Evolutionary conservation across 2,797 vertebrate genomes (phyloP), one percentile per base, ranked within the genome.

Genomic region (Neostethus bicornis): DNA sequence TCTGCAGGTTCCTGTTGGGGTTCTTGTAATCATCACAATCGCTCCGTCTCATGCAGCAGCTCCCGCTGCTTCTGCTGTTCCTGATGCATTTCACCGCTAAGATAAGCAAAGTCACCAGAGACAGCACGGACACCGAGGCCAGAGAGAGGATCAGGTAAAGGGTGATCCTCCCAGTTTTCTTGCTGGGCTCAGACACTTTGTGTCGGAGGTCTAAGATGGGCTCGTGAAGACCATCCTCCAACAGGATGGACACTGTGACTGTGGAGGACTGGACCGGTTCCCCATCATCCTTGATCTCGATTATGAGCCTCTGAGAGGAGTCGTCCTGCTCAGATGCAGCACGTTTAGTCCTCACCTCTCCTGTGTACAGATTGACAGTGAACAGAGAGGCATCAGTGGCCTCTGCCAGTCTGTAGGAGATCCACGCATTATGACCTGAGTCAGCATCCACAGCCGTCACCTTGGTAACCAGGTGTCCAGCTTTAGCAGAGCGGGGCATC

Each of bases 401-500:
- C 76, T 93, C 90, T 42, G 85, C 73, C 61, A 94, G 63, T 52
- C 85, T 89, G 81, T 94, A 94, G 12, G 92, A 92, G 64, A 94
- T 83, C 92, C 92, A 94, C 44, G 93, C 93, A 44, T 94, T 94
- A 63, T 93, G 93, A 49, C 93, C 93, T 59, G 93, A 94, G 74
- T 94, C 93, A 5, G 92, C 91, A 79, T 94, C 93, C 80, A 94
- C 92, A 4, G 87, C 90, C 61, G 92, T 88, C 52, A 92, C 83
- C 63, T 93, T 93, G 5, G 88, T 92, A 10, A 92, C 80, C 32
- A 93, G 76, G 81, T 83, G 86, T 68, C 83, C 88, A 1, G 85
- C 65, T 80, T 91, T 85, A 2, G 90, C 60, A 7, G 76, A 75
- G 48, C 66, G 70, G 60, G 87, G 71, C 53, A 83, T 82, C 61